phyloP scores from a whole-genome alignment of 2,888 invertebrate genomes.

The Panzeria rudis region DNA sequence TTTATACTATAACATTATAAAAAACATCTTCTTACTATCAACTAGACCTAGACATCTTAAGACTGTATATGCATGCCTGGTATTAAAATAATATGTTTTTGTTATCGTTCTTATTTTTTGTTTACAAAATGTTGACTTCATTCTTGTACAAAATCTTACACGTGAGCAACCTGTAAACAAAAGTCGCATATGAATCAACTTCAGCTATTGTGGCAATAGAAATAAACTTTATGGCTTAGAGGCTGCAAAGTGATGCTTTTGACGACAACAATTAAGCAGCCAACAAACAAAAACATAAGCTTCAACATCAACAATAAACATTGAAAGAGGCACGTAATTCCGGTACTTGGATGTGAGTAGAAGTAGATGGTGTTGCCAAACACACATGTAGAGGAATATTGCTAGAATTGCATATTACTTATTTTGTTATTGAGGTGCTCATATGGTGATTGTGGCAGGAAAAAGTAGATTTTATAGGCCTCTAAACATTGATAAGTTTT shows the following conservation, averaged over 20 bases:
- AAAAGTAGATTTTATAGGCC: conserved; percentile 32
- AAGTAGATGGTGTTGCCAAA: conserved; percentile 20
- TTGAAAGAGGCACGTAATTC: conserved; percentile 60
- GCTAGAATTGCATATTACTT: conserved; percentile 33
- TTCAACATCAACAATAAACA: conserved; percentile 31
- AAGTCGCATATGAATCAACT: conserved; percentile 25
- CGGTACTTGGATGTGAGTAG: conserved; percentile 54
- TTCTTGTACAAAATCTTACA: conserved; percentile 31
- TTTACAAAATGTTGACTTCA: conserved; percentile 32
- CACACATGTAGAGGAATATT: conserved; percentile 14
- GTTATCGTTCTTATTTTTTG: not conserved
- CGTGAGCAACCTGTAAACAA: conserved; percentile 50
- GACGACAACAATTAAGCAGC: conserved; percentile 60
- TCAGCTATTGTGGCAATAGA: conserved; percentile 38
- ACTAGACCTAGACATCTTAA: conserved; percentile 43
- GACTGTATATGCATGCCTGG: conserved; percentile 41
- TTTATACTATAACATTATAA: not conserved
- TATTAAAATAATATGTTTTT: conserved; percentile 25
- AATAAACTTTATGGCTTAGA: conserved; percentile 53
- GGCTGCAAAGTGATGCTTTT: conserved; percentile 52
- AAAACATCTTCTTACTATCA: not conserved
- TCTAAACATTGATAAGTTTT: conserved; percentile 21
- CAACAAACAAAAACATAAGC: conserved; percentile 45
- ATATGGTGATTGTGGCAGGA: conserved; percentile 18
- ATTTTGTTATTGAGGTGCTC: conserved; percentile 18